Percentiles rank a stretch among this genome's conserved stretches.
Conservation (phyloP, 2,888 invertebrate genomes). For the Pedicia rivosa region DNA sequence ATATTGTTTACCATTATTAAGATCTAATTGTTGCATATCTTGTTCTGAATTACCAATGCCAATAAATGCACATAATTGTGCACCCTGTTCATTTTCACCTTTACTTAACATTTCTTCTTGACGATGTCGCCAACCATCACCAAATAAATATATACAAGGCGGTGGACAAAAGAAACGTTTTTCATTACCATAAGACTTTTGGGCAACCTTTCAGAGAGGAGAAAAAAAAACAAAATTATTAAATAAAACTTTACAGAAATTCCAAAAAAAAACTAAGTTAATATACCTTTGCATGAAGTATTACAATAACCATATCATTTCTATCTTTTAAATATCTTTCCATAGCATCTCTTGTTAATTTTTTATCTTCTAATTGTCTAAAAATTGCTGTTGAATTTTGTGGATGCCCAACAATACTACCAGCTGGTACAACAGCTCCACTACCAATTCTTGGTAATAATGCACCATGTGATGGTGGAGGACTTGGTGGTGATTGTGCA, state of each 20-base stretch:
- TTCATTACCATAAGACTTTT: constrained; percentile 99
- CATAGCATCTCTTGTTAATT: constrained; percentile 85
- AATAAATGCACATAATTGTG: constrained; percentile 96
- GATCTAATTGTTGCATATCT: constrained; percentile 96
- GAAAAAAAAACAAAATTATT: too few relatives aligned
- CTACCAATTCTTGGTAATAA: constrained; percentile 25
- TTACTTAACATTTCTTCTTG: constrained; percentile 86
- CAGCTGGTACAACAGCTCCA: constrained; percentile 17
- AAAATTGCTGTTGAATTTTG: background rate
- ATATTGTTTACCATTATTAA: constrained; percentile 95
- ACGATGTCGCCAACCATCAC: constrained; percentile 95
- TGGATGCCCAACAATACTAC: background rate
- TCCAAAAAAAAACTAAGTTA: background rate
- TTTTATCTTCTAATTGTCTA: constrained; percentile 48
- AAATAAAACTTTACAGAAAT: background rate
- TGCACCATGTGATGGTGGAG: constrained; percentile 48
- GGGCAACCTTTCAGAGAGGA: too few relatives aligned
- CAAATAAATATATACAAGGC: constrained; percentile 95
- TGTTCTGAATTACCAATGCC: constrained; percentile 97
- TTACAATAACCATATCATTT: constrained; percentile 91
- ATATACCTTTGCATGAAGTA: constrained; percentile 80
- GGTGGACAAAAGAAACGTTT: constrained; percentile 99
- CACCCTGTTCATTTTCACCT: constrained; percentile 77
- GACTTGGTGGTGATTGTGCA: constrained; percentile 69
- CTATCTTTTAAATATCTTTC: constrained; percentile 87